These are phyloP conservation scores for Tenualosa thibaudeaui DNA, from an alignment of 2,797 vertebrate genomes.

Conservation along the genomic window DNA sequence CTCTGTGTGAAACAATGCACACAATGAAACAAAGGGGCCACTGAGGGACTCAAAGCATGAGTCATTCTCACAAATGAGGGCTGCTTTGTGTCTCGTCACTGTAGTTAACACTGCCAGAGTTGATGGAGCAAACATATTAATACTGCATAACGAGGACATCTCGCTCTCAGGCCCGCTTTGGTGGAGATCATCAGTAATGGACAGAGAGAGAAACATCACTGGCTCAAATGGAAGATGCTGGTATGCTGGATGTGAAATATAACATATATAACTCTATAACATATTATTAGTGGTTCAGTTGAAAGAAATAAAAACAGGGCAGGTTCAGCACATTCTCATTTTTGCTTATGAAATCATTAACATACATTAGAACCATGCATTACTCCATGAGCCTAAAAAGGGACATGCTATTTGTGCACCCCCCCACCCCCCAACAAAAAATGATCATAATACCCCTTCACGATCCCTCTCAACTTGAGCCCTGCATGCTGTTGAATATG, in stretches of 20 bases:
- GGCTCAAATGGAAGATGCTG: neutral
- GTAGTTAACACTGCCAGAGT: neutral
- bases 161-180: neutral
- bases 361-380: no score
- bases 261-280: neutral
- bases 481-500: neutral
- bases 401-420: no score
- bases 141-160: neutral
- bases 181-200: neutral
- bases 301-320: no score
- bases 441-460: neutral
- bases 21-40: neutral
- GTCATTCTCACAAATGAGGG: neutral
- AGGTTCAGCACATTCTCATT: neutral
- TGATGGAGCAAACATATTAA: neutral
- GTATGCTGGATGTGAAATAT: neutral
- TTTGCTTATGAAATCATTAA: neutral
- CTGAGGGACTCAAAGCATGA: neutral
- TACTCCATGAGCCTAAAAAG: no score
- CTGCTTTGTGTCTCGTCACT: neutral
- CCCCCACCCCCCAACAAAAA: no score
- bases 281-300: no score
- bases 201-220: neutral
- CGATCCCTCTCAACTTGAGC: neutral
- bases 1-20: neutral